Percentiles rank a stretch among this genome's conserved stretches.
phyloP scores from a whole-genome alignment of 92 coral and sea anemone genomes.

The Porites rus region DNA sequence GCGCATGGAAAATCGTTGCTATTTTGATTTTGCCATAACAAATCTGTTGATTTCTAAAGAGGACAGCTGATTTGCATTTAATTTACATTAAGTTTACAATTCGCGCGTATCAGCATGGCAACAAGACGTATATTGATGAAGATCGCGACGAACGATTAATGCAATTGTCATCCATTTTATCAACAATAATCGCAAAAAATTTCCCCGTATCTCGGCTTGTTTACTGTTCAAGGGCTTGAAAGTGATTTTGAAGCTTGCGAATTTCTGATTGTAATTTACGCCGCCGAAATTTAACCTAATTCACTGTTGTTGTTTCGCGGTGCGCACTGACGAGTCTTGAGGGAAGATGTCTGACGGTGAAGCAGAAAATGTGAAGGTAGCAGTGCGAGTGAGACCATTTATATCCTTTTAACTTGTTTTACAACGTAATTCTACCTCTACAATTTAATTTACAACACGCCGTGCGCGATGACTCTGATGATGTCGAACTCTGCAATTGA shows the following conservation, averaged over 20 bases:
- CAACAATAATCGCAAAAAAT: neutral
- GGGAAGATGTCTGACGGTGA: slow-evolving; percentile 51
- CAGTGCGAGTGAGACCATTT: slow-evolving; percentile 94
- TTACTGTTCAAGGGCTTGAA: neutral
- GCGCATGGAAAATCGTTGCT: slow-evolving; percentile 37
- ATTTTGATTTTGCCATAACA: slow-evolving; percentile 48
- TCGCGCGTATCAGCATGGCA: slow-evolving; percentile 51
- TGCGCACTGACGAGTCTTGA: neutral
- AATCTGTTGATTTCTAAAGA: neutral
- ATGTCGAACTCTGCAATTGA: too few species aligned
- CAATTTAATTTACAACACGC: neutral
- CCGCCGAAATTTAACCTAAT: too few species aligned
- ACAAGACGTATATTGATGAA: slow-evolving; percentile 21
- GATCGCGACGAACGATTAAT: neutral
- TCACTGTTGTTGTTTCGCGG: neutral
- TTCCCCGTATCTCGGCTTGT: neutral
- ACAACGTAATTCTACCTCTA: neutral
- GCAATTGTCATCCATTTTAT: slow-evolving; percentile 4
- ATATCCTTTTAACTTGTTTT: slow-evolving; percentile 81
- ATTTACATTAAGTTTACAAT: slow-evolving; percentile 45
- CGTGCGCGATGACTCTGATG: too few species aligned
- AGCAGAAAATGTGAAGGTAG: slow-evolving; percentile 92
- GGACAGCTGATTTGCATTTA: slow-evolving; percentile 23
- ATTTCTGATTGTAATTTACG: neutral
- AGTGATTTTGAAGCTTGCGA: neutral